These are phyloP conservation scores for Diacarnus erythraeanus DNA, from an alignment of 37 sponge, comb jelly and placozoan genomes.

Conservation along the genomic window DNA sequence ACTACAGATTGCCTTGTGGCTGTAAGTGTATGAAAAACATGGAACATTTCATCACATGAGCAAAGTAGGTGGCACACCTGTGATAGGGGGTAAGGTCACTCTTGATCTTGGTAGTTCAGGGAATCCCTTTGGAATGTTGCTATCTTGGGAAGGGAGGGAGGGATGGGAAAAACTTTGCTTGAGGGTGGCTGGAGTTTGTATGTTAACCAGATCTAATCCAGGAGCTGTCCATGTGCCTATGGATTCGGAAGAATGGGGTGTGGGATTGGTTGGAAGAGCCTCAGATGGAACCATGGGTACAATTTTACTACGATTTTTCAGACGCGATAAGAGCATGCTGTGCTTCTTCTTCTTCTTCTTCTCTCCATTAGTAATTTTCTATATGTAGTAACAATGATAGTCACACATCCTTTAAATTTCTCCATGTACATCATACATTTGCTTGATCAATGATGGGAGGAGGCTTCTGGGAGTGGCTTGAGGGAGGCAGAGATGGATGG, in stretches of 20 bases:
- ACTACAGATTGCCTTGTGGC: too few species aligned
- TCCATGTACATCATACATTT: background rate
- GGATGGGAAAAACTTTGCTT: background rate
- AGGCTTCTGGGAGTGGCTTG: background rate
- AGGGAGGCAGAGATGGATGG: background rate
- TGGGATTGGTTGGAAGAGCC: background rate
- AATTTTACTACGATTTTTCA: constrained; percentile 35
- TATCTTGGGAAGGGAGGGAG: too few species aligned
- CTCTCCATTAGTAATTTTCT: background rate
- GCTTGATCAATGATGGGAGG: background rate
- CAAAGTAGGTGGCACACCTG: constrained; percentile 6
- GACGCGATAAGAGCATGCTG: constrained; percentile 24
- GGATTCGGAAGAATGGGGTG: background rate
- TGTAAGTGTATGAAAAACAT: too few species aligned
- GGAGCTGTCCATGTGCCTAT: constrained; percentile 13
- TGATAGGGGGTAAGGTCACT: constrained; percentile 10
- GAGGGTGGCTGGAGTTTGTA: background rate
- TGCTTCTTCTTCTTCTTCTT: constrained; percentile 2
- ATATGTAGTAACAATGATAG: background rate
- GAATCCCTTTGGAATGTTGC: background rate
- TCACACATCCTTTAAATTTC: background rate
- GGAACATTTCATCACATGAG: too few species aligned
- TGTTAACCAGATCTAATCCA: background rate
- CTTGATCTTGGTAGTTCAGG: constrained; percentile 8
- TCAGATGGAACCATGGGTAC: background rate